Conservation (phyloP, 1,140 invertebrate genomes). For the Scaptodrosophila lebanonensis region DNA sequence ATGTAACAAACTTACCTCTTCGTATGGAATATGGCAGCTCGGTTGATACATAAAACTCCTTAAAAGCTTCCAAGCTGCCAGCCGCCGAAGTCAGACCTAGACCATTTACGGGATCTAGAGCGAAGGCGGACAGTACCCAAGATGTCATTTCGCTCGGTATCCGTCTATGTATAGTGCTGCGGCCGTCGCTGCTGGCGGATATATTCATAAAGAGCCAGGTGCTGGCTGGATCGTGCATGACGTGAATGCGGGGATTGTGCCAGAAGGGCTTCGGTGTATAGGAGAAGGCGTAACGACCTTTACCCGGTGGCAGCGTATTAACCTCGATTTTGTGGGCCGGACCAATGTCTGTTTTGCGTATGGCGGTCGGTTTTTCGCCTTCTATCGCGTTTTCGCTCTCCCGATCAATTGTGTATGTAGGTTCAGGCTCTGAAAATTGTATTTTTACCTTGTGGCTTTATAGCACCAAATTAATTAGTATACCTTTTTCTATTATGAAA, state of each 20-base stretch:
- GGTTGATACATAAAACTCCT: conserved; percentile 91
- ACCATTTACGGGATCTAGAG: conserved; percentile 90
- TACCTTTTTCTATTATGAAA: conserved; percentile 61
- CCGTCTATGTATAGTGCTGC: conserved; percentile 76
- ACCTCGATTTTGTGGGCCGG: conserved; percentile 77
- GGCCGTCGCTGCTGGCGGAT: conserved; percentile 80
- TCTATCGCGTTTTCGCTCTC: conserved; percentile 39
- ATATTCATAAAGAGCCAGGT: conserved; percentile 92
- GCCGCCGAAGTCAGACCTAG: conserved; percentile 87
- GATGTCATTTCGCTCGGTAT: conserved; percentile 94
- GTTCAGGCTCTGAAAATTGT: conserved; percentile 47
- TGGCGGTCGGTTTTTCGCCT: conserved; percentile 61
- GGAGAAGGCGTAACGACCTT: conserved; percentile 93
- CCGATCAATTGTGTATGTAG: conserved; percentile 36
- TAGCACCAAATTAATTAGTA: background rate
- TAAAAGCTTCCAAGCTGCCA: conserved; percentile 89
- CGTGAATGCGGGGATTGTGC: conserved; percentile 87
- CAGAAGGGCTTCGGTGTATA: conserved; percentile 88
- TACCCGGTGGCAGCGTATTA: conserved; percentile 87
- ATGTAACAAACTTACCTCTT: conserved; percentile 79
- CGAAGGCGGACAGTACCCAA: conserved; percentile 95
- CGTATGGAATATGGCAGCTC: conserved; percentile 92
- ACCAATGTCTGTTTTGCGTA: conserved; percentile 75
- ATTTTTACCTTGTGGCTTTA: background rate
- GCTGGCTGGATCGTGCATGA: conserved; percentile 84